phyloP scores from a whole-genome alignment of 2,797 vertebrate genomes.

The Bufotes viridis region DNA sequence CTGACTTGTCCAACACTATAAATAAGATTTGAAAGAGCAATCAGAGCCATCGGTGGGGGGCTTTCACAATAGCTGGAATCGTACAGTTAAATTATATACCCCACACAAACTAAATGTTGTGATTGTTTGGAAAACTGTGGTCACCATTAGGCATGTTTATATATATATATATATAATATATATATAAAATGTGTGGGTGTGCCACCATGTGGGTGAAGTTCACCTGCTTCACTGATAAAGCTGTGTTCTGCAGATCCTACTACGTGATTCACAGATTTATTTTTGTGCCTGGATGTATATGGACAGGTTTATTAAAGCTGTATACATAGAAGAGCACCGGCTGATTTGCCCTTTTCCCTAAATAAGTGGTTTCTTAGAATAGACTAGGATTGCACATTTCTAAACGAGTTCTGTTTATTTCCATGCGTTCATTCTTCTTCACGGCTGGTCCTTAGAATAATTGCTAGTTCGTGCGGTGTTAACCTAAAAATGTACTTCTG shows the following conservation, averaged over 20 bases:
- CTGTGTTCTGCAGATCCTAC: conserved; percentile 10
- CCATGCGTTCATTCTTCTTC: not conserved
- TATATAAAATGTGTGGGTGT: conserved; percentile 12
- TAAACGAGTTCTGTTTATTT: not conserved
- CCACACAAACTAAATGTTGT: conserved; percentile 53
- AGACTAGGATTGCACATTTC: not conserved
- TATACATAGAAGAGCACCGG: not conserved
- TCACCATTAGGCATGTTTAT: conserved; percentile 45
- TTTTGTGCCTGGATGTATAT: conserved; percentile 16
- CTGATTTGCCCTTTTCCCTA: not conserved
- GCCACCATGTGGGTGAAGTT: conserved; percentile 20
- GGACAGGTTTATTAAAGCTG: conserved; percentile 8
- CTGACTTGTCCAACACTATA: conserved; percentile 57
- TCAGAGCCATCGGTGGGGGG: conserved; percentile 57
- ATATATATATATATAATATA: conserved; percentile 3
- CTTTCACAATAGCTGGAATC: conserved; percentile 41
- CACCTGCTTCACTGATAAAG: conserved; percentile 23
- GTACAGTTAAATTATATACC: conserved; percentile 59
- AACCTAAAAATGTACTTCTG: not conserved
- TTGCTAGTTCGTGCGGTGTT: not conserved
- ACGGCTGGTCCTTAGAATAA: not conserved
- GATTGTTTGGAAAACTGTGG: conserved; percentile 55
- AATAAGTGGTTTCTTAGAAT: not conserved
- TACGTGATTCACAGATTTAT: conserved; percentile 39
- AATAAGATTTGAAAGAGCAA: conserved; percentile 60